These are phyloP conservation scores for Nephrotoma flavescens DNA, from an alignment of 2,888 invertebrate genomes.

Conservation along the genomic window DNA sequence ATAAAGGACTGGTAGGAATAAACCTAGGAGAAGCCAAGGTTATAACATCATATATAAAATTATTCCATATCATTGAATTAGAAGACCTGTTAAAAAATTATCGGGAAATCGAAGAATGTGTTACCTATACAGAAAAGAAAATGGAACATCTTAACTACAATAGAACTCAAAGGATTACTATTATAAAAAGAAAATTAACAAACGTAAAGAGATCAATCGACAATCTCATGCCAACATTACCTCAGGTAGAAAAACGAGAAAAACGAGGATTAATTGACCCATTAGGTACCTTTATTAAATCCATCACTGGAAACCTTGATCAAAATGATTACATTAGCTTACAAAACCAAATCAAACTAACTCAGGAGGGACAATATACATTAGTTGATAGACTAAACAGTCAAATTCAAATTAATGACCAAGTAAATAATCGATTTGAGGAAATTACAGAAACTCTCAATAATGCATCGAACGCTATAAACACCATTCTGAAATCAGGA, in stretches of 20 bases:
- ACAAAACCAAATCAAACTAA: not conserved
- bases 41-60: too few relatives aligned
- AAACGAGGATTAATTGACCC: not conserved
- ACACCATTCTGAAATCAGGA: not conserved
- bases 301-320: not conserved
- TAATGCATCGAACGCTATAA: not conserved
- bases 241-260: not conserved
- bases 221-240: not conserved
- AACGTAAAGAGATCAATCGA: not conserved
- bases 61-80: too few relatives aligned
- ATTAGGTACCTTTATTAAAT: not conserved
- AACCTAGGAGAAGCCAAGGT: not conserved
- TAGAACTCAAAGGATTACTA: too few relatives aligned
- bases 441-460: not conserved
- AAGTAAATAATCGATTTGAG: not conserved
- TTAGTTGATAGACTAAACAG: not conserved
- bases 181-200: not conserved
- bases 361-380: not conserved
- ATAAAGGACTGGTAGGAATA: not conserved
- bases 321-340: not conserved
- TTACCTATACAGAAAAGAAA: too few relatives aligned
- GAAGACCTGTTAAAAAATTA: too few relatives aligned
- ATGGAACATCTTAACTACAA: too few relatives aligned
- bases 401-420: not conserved
- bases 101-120: too few relatives aligned